Base-by-base conservation (phyloP, 2,797 vertebrate genomes). In the Tauraco hartlaubi region DNA sequence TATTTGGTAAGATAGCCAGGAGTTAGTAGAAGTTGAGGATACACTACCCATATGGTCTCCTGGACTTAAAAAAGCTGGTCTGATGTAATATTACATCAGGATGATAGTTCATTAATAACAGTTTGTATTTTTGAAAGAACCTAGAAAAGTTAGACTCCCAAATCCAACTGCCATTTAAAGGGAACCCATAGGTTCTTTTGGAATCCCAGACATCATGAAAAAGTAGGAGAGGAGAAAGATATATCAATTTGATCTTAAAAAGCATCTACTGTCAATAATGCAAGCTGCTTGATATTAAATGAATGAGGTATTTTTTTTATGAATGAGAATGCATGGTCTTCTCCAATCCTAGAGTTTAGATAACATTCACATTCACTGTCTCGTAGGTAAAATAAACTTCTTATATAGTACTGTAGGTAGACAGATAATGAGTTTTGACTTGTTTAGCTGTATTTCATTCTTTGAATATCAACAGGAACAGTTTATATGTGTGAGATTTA, bases 41-140 rank as follows among this genome's bases (percentile, higher is more conserved):
- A 90, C 75, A 84, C 64, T 91, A 78, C 35, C 92, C 86, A 90
- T 95, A 92, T 94, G 87, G 92, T 84, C 85, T 92, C 55, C 82
- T 78, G 85, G 43, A 88, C 72, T 81, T 85, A 85, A 91, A 92
- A 96, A 93, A 92, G 9, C 73, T 92, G 83, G 79, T 54, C 78
- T 96, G 91, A 94, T 94, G 87, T 93, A 93, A 94, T 88, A 69
- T 69, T 91, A 75, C 64, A 96, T 35, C 35, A 35, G 26, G 66
- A 78, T 69, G 51, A 94, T 93, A 84, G 80, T 88, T 96, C 94
- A 95, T 93, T 95, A 96, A 96, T 95, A 94, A 93, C 90, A 96
- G 93, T 76, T 86, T 94, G 73, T 52, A 91, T 90, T 86, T 95
- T 79, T 91, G 44, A 96, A 92, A 92, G 66, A 92, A 88, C 48